Evolutionary conservation across 2,797 vertebrate genomes (phyloP), one percentile per base, ranked within the genome.

Genomic region (Botia kubotai): DNA sequence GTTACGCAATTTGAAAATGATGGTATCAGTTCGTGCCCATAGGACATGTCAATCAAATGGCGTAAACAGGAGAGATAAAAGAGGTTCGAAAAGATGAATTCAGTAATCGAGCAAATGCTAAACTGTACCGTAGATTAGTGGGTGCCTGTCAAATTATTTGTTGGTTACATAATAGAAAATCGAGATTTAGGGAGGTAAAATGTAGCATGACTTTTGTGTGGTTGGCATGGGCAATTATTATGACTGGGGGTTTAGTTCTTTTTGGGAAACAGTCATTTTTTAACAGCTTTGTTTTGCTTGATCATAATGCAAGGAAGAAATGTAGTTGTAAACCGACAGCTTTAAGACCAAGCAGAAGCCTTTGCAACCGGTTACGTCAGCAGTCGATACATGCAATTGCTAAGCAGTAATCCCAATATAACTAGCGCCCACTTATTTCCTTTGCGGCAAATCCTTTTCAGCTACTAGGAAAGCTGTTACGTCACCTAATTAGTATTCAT

Each of bases 1-100:
- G 88, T 81, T 77, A 67, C 75, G 82, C 89, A 88, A 90, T 91
- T 91, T 89, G 80, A 89, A 88, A 91, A 91, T 77, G 79, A 88
- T 88, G 79, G 66, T 83, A 87, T 91, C 84, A 78, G 81, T 85
- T 87, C 84, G 69, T 52, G 68, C 68, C 68, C 21, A 77, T 39
- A 21, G 81, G 72, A 81, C 68, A 26, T 71, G 50, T 26, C 81
- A 73, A 79, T 79, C 78, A 48, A 75, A 63, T 69, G 52, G 29
- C 7, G 72, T 65, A 36, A 29, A 77, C 57, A 43, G 19, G 17
- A 48, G 50, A 66, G 43, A 71, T 65, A 17, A 50, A 74, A 62
- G 13, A 36, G 43, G 43, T 39, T 8, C 53, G 8, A 13, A 23
- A 13, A 60, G 57, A 62, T 62, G 23, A 66, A 68, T 84, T 77